These are phyloP conservation scores for Cyrtodaria siliqua DNA, from an alignment of 2,888 invertebrate species.

Conservation along the genomic window DNA sequence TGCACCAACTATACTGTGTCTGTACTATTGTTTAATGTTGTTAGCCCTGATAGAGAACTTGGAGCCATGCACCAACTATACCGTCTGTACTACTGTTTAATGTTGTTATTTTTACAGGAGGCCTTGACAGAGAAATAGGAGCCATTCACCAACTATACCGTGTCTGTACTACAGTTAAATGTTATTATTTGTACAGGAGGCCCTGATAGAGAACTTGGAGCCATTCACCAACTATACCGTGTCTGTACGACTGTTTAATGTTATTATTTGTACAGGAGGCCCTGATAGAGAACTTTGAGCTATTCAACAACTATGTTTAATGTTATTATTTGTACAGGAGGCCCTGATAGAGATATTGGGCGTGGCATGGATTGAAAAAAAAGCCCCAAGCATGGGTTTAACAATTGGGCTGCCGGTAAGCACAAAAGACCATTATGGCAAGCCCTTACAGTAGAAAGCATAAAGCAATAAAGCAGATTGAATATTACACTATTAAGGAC, in stretches of 20 bases:
- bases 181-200: conserved; percentile 88
- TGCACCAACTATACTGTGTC: conserved; percentile 92
- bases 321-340: conserved; percentile 88
- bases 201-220: conserved; percentile 89
- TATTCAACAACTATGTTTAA: no score
- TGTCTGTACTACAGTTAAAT: conserved; percentile 86
- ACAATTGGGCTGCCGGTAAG: no score
- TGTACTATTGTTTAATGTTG: conserved; percentile 92
- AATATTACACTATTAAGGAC: no score
- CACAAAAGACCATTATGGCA: no score
- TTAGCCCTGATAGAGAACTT: no score
- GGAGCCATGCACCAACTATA: conserved; percentile 91
- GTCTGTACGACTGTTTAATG: conserved; percentile 90
- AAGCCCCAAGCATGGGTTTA: no score
- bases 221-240: conserved; percentile 92
- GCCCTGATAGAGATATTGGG: conserved; percentile 88
- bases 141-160: conserved; percentile 92
- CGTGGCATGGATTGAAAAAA: no score
- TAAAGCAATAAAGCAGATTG: no score
- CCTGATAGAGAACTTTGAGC: conserved; percentile 91
- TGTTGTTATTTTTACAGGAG: conserved; percentile 88
- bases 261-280: conserved; percentile 85
- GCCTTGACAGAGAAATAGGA: conserved; percentile 89
- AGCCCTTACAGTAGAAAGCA: no score
- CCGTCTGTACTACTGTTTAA: no score